These are phyloP conservation scores for Eupleurogrammus muticus DNA, from an alignment of 2,797 vertebrate genomes.

Conservation along the genomic window DNA sequence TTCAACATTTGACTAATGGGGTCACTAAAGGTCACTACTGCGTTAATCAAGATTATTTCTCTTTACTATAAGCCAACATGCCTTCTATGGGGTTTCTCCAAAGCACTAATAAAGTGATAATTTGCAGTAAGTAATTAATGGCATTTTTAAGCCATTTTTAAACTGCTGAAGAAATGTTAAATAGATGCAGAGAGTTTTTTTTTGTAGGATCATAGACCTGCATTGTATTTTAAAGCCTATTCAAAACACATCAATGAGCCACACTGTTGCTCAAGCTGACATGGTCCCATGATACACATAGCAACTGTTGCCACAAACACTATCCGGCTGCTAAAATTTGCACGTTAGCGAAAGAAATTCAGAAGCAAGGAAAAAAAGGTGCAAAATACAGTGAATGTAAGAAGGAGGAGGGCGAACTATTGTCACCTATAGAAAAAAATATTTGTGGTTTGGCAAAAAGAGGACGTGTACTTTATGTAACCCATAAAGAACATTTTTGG, in stretches of 20 bases:
- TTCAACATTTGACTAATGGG: slow-evolving; percentile 19
- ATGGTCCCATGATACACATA: not conserved
- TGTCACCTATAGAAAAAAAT: no score
- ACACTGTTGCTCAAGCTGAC: not conserved
- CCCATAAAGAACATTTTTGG: no score
- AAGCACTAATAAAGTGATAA: slow-evolving; percentile 10
- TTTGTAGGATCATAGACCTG: not conserved
- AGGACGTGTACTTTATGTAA: not conserved
- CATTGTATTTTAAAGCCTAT: not conserved
- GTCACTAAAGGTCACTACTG: slow-evolving; percentile 14
- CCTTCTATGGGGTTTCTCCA: slow-evolving; percentile 28
- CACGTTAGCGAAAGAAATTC: no score
- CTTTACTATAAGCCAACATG: slow-evolving; percentile 20
- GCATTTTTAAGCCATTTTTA: slow-evolving; percentile 4
- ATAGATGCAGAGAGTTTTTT: not conserved
- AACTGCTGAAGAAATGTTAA: not conserved
- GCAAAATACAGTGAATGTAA: not conserved
- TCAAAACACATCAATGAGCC: not conserved
- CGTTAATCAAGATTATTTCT: slow-evolving; percentile 24
- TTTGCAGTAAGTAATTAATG: slow-evolving; percentile 14
- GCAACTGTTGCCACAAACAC: not conserved
- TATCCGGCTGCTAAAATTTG: not conserved
- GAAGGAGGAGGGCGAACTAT: not conserved
- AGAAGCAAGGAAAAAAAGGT: not conserved
- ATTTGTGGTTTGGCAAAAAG: no score